Conservation (phyloP, 2,888 invertebrate species). For the Caenorhabditis sp. region DNA sequence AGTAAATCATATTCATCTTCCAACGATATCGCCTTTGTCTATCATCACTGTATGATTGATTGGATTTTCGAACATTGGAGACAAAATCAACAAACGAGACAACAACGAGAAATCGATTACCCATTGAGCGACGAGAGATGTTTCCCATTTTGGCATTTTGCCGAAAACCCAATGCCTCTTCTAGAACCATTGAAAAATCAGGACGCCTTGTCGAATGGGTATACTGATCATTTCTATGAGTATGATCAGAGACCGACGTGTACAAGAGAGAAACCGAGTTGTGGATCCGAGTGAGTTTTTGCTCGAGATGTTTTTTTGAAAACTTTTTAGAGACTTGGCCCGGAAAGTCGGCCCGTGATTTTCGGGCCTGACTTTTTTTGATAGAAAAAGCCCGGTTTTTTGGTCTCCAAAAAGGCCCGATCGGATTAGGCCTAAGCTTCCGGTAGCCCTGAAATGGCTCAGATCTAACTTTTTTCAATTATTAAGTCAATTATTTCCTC, state of each 20-base stretch:
- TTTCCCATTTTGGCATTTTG: constrained; percentile 60
- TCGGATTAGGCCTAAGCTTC: too few species aligned
- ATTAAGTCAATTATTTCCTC: too few species aligned
- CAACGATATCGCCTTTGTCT: constrained; percentile 71
- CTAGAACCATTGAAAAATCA: constrained; percentile 61
- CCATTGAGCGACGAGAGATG: constrained; percentile 53
- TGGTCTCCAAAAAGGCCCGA: too few species aligned
- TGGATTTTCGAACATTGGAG: constrained; percentile 70
- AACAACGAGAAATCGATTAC: constrained; percentile 54
- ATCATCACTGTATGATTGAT: constrained; percentile 71
- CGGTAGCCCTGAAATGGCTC: too few species aligned
- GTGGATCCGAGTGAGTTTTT: constrained; percentile 50
- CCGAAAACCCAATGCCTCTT: constrained; percentile 59
- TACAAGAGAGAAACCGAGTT: constrained; percentile 30
- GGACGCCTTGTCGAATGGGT: constrained; percentile 64
- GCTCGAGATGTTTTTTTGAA: background rate
- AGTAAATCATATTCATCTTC: constrained; percentile 64
- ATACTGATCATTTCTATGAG: constrained; percentile 62
- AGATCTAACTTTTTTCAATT: too few species aligned
- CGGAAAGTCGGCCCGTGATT: too few species aligned
- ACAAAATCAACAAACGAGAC: constrained; percentile 38
- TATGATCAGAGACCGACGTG: constrained; percentile 63
- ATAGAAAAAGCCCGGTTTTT: too few species aligned
- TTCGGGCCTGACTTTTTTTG: too few species aligned
- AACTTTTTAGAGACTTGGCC: too few species aligned